Evolutionary conservation across 2,797 vertebrate species (phyloP).

Genomic region (Labeo calbasu): DNA sequence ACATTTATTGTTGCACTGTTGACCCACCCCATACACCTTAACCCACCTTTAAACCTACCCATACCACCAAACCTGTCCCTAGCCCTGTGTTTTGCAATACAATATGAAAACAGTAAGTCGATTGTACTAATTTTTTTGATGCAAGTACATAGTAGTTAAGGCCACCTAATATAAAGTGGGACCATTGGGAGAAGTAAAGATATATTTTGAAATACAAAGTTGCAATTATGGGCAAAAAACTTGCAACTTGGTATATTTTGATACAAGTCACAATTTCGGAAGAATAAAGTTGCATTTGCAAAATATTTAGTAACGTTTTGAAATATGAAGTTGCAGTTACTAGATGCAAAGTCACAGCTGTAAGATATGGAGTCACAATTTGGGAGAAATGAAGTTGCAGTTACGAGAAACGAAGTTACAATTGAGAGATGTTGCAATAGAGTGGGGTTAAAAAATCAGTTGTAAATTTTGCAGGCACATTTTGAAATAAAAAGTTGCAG

Average conservation of each 20-base stretch:
- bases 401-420: not conserved
- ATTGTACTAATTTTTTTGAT: too few relatives aligned
- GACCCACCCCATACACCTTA: too few relatives aligned
- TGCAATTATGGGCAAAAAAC: not conserved
- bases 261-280: not conserved
- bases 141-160: too few relatives aligned
- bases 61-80: too few relatives aligned
- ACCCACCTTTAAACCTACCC: too few relatives aligned
- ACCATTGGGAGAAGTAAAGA: not conserved
- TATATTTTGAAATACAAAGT: not conserved
- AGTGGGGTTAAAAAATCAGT: not conserved
- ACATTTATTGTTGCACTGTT: too few relatives aligned
- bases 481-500: slow-evolving; percentile 3
- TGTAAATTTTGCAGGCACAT: not conserved
- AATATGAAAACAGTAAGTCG: too few relatives aligned
- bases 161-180: too few relatives aligned
- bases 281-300: not conserved
- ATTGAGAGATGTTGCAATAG: not conserved
- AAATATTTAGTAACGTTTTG: not conserved
- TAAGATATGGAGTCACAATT: not conserved
- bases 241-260: not conserved
- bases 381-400: not conserved
- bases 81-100: too few relatives aligned
- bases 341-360: not conserved
- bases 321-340: not conserved